Base-by-base conservation (phyloP, 1,140 invertebrate genomes). In the Calephelis nemesis region DNA sequence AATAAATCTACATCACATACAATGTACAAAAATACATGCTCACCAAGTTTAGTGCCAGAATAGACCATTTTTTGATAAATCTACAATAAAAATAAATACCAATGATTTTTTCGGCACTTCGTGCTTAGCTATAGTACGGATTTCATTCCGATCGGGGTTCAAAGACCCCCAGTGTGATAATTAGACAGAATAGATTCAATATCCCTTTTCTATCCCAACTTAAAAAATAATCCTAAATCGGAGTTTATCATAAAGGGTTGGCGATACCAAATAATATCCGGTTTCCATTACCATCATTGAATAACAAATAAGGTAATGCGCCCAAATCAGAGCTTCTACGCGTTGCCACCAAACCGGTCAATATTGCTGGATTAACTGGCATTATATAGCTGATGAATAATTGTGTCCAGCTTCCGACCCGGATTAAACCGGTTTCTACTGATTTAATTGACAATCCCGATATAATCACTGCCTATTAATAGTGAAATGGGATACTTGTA, bases 301-400 rank as follows among this genome's bases (percentile, higher is more conserved):
- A 66, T 66, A 66, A 66, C 64, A 66, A 66, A 66, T 66, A 66
- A 66, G 65, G 52, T 52, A 45, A 42, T 66, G 65, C 54, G 19
- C 42, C 52, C 65, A 60, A 60, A 60, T 60, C 54, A 40, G 54
- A 39, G 54, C 39, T 60, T 60, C 54, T 60, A 60, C 54, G 54
- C 54, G 54, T 60, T 65, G 50, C 71, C 71, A 75, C 73, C 70
- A 74, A 74, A 73, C 82, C 83, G 83, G 83, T 88, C 85, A 88
- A 86, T 88, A 88, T 78, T 78, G 71, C 72, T 68, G 83, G 84
- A 86, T 88, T 85, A 87, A 80, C 71, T 75, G 78, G 84, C 76
- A 83, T 87, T 83, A 81, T 83, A 73, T 74, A 65, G 67, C 78
- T 88, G 83, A 87, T 88, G 86, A 87, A 88, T 88, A 88, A 86